These are phyloP conservation scores for Etheostoma perlongum DNA, from an alignment of 2,797 vertebrate species.

Conservation along the genomic window DNA sequence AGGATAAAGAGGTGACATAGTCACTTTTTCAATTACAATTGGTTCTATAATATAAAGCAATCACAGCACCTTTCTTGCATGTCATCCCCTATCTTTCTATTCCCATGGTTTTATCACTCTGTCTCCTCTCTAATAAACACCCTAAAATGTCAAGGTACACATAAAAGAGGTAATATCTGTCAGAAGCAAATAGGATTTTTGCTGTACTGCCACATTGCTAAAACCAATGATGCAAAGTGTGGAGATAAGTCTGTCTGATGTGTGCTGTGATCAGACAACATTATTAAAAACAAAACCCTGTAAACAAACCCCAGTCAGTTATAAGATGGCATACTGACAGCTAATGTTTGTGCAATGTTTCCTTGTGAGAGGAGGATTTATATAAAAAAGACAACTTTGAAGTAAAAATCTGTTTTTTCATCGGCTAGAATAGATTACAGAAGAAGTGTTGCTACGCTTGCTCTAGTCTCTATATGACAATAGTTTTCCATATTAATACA, in stretches of 20 bases:
- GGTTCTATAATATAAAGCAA: not conserved
- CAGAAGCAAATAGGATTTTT: constrained; percentile 16
- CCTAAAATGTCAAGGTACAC: not conserved
- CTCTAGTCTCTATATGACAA: not conserved
- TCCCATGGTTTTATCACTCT: not conserved
- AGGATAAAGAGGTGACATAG: constrained; percentile 8
- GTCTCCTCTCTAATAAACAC: not conserved
- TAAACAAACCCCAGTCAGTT: constrained; percentile 16
- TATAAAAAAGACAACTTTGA: constrained; percentile 18
- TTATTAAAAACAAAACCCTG: constrained; percentile 48
- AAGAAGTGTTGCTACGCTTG: not conserved
- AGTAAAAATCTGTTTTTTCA: constrained; percentile 34
- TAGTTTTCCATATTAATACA: not conserved
- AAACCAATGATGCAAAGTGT: constrained; percentile 16
- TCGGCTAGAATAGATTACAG: constrained; percentile 1
- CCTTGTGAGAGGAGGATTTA: constrained; percentile 25
- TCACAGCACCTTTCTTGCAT: not conserved
- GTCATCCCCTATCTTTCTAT: not conserved
- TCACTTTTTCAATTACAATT: not conserved
- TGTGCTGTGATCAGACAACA: constrained; percentile 35
- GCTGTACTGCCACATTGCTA: not conserved
- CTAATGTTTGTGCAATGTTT: constrained; percentile 24
- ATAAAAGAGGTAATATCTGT: not conserved
- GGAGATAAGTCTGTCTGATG: constrained; percentile 29
- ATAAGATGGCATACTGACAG: constrained; percentile 37